Conservation (phyloP, 2,797 vertebrate species). For the Argya squamiceps region DNA sequence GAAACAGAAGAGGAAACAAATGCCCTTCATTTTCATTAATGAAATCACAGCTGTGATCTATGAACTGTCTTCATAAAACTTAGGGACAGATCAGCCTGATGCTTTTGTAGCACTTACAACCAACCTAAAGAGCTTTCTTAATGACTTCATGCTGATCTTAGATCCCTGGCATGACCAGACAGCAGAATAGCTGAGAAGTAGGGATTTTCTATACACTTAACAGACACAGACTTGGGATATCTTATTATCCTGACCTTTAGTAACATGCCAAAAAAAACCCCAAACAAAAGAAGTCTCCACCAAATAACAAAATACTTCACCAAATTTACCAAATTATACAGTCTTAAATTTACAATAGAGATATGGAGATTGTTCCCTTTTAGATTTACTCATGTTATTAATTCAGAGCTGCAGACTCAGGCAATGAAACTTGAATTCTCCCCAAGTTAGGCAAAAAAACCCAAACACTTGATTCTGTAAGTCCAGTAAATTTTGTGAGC, state of each 20-base stretch:
- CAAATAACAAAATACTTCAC: not conserved
- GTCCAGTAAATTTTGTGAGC: not conserved
- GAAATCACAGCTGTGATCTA: not conserved
- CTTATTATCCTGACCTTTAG: not conserved
- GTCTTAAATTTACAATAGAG: not conserved
- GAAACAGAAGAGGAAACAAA: not conserved
- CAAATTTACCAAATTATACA: not conserved
- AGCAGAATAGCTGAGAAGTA: not conserved
- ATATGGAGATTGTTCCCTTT: not conserved
- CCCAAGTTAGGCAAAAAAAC: accelerated
- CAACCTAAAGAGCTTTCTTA: not conserved
- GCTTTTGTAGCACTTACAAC: not conserved
- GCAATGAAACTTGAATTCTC: not conserved
- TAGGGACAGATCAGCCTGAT: not conserved
- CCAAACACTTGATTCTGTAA: not conserved
- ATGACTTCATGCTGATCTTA: not conserved
- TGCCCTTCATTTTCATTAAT: not conserved
- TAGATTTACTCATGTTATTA: not conserved
- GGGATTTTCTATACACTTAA: not conserved
- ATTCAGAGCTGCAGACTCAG: not conserved
- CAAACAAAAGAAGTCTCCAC: not conserved
- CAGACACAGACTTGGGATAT: not conserved
- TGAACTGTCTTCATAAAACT: not conserved
- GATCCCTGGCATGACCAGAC: not conserved
- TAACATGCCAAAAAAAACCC: not conserved